Evolutionary conservation across 2,797 vertebrate species (phyloP), one percentile per base, ranked within the genome.

Genomic region (Argya squamiceps): DNA sequence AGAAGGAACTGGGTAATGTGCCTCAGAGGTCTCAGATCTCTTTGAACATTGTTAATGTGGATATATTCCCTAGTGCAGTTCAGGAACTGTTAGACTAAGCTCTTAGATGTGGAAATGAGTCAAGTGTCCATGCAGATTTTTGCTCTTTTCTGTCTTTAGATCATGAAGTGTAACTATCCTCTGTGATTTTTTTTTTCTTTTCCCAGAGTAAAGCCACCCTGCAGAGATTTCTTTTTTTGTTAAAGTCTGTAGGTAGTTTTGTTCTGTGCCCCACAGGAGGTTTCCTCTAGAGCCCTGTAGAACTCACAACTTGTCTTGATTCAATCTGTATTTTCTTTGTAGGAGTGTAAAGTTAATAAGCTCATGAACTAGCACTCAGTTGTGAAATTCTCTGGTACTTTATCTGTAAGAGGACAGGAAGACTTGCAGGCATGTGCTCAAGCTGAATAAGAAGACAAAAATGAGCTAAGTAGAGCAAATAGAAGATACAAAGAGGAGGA

Each of bases 61-160:
- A 65, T 94, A 15, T 89, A 71, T 94, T 87, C 75, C 59, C 70
- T 71, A n/a, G 59, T 55, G 62, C 44, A 37, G 70, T 76, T 87
- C 77, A 94, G 86, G 86, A 71, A 6, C 89, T 73, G 32, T 86
- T 92, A 84, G 70, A 52, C 76, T 93, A 47, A 94, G 47, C 74
- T 82, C 80, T 92, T 75, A 89, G 70, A 89, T 92, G 81, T 91
- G 73, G 73, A 96, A 96, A 84, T 93, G 67, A 96, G 73, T 80
- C 24, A 55, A 89, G 44, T 67, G 85, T 83, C 96, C 95, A 75
- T 90, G 92, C 76, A 81, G 95, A 93, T 96, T 96, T 94, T 93
- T 75, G 24, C 29, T 84, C 43, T 81, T 83, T 82, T 73, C 60
- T 67, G 44, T 70, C 90, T 78, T 96, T 81, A 88, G 84, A 89